Evolutionary conservation across 2,797 vertebrate species (phyloP), one percentile per base, ranked within the genome.

Genomic region (Florisuga fusca): DNA sequence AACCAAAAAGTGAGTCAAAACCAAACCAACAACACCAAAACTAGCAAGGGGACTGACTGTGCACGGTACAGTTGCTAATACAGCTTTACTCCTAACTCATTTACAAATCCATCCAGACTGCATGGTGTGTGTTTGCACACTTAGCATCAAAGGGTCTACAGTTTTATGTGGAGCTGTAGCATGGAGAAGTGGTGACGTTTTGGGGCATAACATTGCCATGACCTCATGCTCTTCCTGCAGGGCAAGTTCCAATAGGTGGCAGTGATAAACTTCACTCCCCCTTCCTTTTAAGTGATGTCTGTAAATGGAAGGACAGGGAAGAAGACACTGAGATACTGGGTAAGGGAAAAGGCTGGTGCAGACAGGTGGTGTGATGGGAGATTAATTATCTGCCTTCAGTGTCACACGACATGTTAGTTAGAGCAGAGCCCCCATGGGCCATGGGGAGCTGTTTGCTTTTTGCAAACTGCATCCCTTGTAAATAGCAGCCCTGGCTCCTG

Each of bases 371-470:
- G 96, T 95, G 95, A 95, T 91, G 78, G 84, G 92, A 98, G 97
- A 98, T 97, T 97, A 98, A 98, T 98, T 97, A 97, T 95, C 75
- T 94, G 66, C 81, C 94, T 97, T 97, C 55, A 67, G 33, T 97
- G 87, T 94, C 97, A 97, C 89, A 93, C 2, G 41, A 93, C 94
- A 79, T 74, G 78, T 90, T 92, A 76, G 68, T 90, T 94, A 75
- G 71, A 94, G 74, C 54, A 55, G 48, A 95, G 81, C 66, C 94
- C 95, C 63, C 15, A 21, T 36, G 97, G 94, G 96, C 96, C 63
- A 19, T 82, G 67, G 86, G 90, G 81, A 92, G 80, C 94, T 97
- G 92, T 97, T 97, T 98, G 96, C 89, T 87, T 94, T 96, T 96
- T 96, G 93, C 90, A 94, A 95, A 91, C 74, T 1, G 16, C 41